phyloP scores from a whole-genome alignment of 2,113 vertebrate genomes.

The Calonectris borealis region DNA sequence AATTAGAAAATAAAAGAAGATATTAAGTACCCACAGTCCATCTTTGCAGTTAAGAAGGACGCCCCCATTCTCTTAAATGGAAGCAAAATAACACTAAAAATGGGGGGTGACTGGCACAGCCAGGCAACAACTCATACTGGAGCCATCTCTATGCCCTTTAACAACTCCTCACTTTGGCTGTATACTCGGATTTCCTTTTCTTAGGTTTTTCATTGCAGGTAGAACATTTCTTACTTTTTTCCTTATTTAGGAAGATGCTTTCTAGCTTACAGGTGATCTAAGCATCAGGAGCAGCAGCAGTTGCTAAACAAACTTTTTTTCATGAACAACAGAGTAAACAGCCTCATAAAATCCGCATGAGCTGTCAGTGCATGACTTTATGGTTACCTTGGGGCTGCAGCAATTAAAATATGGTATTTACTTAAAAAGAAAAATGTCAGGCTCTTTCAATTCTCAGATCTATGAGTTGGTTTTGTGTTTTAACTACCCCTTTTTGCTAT shows the following conservation, averaged over 20 bases:
- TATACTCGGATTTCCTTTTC: neutral
- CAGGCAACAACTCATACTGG: neutral
- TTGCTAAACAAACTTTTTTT: slow-evolving; percentile 42
- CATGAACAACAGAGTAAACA: slow-evolving; percentile 50
- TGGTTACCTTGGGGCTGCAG: neutral
- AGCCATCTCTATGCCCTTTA: neutral
- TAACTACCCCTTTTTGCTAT: neutral
- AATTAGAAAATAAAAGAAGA: neutral
- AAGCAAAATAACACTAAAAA: neutral
- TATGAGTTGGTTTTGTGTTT: neutral
- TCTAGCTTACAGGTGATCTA: neutral
- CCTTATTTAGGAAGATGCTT: neutral
- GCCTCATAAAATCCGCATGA: slow-evolving; percentile 43
- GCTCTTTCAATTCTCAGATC: slow-evolving; percentile 17
- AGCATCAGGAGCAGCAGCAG: neutral
- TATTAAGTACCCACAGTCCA: neutral
- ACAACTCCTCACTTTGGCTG: neutral
- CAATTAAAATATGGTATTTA: slow-evolving; percentile 68
- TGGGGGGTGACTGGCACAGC: neutral
- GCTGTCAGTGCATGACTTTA: slow-evolving; percentile 46
- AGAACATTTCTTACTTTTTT: neutral
- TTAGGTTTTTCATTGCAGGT: neutral
- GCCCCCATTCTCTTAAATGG: neutral
- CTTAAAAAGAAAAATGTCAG: slow-evolving; percentile 57
- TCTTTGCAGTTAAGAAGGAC: neutral